Conservation (phyloP, 2,797 vertebrate genomes). For the Enteromius unitaeniatus region DNA sequence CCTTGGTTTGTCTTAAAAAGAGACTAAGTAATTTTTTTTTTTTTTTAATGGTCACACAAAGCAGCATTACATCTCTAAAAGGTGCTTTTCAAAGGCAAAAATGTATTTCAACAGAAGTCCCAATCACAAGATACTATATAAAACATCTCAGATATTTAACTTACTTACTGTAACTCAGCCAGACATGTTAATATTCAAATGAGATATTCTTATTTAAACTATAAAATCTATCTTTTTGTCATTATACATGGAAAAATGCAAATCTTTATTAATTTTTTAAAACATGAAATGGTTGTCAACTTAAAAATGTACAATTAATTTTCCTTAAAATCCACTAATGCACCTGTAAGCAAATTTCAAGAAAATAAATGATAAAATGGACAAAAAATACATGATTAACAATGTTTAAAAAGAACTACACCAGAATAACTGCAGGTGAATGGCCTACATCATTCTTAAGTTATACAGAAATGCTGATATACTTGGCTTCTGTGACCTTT, state of each 20-base stretch:
- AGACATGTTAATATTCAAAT: background rate
- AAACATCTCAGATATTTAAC: background rate
- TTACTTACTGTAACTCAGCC: background rate
- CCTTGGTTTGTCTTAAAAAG: background rate
- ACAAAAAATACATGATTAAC: background rate
- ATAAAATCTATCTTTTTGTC: background rate
- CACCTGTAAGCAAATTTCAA: background rate
- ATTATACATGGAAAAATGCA: background rate
- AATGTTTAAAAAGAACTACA: background rate
- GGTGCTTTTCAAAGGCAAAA: background rate
- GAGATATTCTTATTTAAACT: background rate
- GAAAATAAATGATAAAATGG: background rate
- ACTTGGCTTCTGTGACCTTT: constrained; percentile 24
- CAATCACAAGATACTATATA: background rate
- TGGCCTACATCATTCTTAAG: background rate
- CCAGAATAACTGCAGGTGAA: background rate
- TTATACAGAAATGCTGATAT: background rate
- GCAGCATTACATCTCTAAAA: background rate
- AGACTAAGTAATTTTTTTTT: background rate
- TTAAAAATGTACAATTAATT: background rate
- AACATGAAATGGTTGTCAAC: background rate
- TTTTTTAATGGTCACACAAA: background rate
- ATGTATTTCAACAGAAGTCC: background rate
- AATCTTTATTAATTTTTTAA: background rate
- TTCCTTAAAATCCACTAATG: background rate